Evolutionary conservation across 1,140 invertebrate genomes (phyloP), one percentile per base, ranked within the genome.

Genomic region (Leptinotarsa undecemlineata): DNA sequence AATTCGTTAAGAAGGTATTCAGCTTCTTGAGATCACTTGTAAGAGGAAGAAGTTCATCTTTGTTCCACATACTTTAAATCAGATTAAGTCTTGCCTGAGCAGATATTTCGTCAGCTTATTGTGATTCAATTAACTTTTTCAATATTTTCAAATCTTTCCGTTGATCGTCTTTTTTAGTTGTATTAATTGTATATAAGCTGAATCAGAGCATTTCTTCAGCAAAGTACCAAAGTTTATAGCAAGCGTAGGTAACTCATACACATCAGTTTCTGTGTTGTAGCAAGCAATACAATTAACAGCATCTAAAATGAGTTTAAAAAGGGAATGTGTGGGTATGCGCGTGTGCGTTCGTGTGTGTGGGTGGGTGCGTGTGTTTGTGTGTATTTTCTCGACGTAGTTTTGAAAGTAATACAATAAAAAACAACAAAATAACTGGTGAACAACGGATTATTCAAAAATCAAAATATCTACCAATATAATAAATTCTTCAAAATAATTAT

Each of bases 71-170:
- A 57, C 75, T 77, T 57, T 68, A 17, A 68, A 76, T 74, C 13
- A 81, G 62, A 73, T 79, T 66, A 62, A 68, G 75, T 57, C 61
- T 71, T 19, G 80, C 77, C 71, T 80, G 77, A 20, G 48, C 82
- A 42, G 82, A 83, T n/a, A 84, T 72, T 73, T 83, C 81, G 51
- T 57, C 51, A 17, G 64, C 71, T 21, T 33, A 62, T 23, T 42
- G 74, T 57, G 14, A 72, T 72, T 15, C 48, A 20, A 75, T 72
- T 15, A 75, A 21, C 17, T 48, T 75, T 72, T 72, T 72, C 47
- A 74, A 66, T 4, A 69, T 69, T 4, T 69, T 68, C 48, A 69
- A 33, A 11, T 74, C 48, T n/a, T 74, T 20, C 21, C 47, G 15
- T 33, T 60, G 64, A 8, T 68, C 48, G 66, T 70, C 15, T 68